These are phyloP conservation scores for Leucophenga montana DNA, from an alignment of 2,888 invertebrate species.

Conservation along the genomic window DNA sequence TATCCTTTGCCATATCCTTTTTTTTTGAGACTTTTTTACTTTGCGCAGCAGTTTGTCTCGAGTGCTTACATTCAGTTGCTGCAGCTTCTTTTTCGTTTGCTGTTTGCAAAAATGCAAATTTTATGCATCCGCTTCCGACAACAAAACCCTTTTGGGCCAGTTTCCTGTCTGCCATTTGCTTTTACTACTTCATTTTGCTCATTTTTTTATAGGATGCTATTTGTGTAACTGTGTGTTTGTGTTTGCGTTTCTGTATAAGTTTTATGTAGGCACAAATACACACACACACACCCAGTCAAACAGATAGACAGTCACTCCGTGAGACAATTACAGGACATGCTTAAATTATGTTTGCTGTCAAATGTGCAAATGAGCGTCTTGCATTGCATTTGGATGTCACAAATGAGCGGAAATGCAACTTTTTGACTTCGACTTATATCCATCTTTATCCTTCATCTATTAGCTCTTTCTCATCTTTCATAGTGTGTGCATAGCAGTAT, in stretches of 20 bases:
- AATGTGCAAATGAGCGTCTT: constrained; percentile 11
- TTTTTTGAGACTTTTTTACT: too few species aligned
- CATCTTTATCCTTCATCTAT: too few species aligned
- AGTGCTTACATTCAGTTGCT: background rate
- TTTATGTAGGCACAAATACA: background rate
- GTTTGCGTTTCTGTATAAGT: background rate
- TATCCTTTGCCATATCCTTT: too few species aligned
- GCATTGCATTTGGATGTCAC: too few species aligned
- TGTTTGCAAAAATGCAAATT: constrained; percentile 44
- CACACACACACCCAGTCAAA: background rate
- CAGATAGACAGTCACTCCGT: background rate
- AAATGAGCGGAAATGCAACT: too few species aligned
- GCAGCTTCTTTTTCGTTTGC: background rate
- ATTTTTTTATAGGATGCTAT: background rate
- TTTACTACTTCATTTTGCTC: background rate
- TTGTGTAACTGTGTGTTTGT: background rate
- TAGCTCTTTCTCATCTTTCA: too few species aligned
- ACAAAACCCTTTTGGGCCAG: constrained; percentile 6
- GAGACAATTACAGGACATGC: constrained; percentile 9
- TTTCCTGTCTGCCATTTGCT: background rate
- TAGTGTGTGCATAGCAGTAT: too few species aligned
- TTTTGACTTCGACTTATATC: too few species aligned
- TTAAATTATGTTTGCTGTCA: constrained; percentile 25
- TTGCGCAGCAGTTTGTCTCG: background rate
- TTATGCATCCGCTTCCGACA: constrained; percentile 49